Percentiles rank a stretch among this genome's conserved stretches.
phyloP scores from a whole-genome alignment of 2,888 invertebrate genomes.

The Caenorhabditis panamensis region DNA sequence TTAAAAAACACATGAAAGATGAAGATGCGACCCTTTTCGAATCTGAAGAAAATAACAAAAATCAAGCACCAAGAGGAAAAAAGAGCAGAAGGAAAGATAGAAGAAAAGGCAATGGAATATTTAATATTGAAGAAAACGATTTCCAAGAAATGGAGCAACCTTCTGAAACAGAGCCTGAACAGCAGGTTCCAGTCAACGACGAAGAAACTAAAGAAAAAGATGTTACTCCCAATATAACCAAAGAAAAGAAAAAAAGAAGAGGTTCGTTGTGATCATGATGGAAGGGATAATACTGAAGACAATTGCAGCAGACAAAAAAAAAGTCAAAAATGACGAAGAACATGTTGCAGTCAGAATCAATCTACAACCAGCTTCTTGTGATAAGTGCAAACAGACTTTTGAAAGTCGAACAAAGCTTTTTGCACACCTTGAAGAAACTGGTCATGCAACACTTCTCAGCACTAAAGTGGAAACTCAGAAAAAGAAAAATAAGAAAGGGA shows the following conservation, averaged over 20 bases:
- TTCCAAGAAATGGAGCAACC: not conserved
- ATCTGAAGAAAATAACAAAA: not conserved
- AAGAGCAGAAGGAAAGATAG: constrained; percentile 57
- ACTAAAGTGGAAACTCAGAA: constrained; percentile 61
- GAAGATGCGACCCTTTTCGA: constrained; percentile 79
- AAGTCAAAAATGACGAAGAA: constrained; percentile 5
- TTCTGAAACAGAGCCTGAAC: constrained; percentile 28
- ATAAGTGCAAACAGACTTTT: constrained; percentile 81
- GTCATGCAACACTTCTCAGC: constrained; percentile 81
- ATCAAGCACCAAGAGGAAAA: constrained; percentile 32
- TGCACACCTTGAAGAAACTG: constrained; percentile 82
- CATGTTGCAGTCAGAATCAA: not conserved
- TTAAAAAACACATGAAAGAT: constrained; percentile 82
- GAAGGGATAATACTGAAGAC: too few relatives aligned
- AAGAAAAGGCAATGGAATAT: constrained; percentile 60
- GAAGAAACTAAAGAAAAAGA: constrained; percentile 21
- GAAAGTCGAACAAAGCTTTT: constrained; percentile 82
- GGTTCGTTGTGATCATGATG: constrained; percentile 8
- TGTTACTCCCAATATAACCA: constrained; percentile 32
- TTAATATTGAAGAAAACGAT: constrained; percentile 40
- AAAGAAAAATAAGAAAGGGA: constrained; percentile 45
- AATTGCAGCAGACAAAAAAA: constrained; percentile 48
- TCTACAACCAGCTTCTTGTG: constrained; percentile 77
- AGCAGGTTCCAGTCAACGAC: too few relatives aligned
- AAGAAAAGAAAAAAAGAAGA: constrained; percentile 63